These are phyloP conservation scores for Anser brachyrhynchus DNA, from an alignment of 2,113 vertebrate species.

Conservation along the genomic window DNA sequence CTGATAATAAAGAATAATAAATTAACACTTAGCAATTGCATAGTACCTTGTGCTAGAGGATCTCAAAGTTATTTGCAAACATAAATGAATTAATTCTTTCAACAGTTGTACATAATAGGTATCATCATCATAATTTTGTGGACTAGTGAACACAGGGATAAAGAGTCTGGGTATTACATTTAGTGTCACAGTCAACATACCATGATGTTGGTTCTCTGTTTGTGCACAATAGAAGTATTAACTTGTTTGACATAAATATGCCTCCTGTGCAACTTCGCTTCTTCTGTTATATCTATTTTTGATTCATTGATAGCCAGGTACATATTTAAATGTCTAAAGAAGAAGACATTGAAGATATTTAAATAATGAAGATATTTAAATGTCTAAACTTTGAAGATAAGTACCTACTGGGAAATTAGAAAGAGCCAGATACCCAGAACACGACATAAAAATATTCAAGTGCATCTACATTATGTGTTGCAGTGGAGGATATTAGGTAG, in stretches of 20 bases:
- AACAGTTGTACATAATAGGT: conserved; percentile 2
- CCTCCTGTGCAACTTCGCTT: neutral
- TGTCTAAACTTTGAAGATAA: neutral
- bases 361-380: neutral
- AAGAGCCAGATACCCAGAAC: neutral
- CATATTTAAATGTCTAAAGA: neutral
- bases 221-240: neutral
- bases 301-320: neutral
- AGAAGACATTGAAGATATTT: neutral
- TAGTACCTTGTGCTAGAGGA: conserved; percentile 24
- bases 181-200: neutral
- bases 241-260: conserved; percentile 20
- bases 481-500: neutral
- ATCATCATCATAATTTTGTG: conserved; percentile 33
- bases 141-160: conserved; percentile 15
- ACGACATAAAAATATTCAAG: neutral
- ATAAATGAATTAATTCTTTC: conserved; percentile 55
- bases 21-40: conserved; percentile 36
- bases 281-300: neutral
- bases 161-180: neutral
- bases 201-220: neutral
- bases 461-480: neutral
- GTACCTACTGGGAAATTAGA: neutral
- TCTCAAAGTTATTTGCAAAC: conserved; percentile 30
- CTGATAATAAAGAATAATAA: conserved; percentile 36